These are phyloP conservation scores for Oncorhynchus keta DNA, from an alignment of 2,113 vertebrate species.

Conservation along the genomic window DNA sequence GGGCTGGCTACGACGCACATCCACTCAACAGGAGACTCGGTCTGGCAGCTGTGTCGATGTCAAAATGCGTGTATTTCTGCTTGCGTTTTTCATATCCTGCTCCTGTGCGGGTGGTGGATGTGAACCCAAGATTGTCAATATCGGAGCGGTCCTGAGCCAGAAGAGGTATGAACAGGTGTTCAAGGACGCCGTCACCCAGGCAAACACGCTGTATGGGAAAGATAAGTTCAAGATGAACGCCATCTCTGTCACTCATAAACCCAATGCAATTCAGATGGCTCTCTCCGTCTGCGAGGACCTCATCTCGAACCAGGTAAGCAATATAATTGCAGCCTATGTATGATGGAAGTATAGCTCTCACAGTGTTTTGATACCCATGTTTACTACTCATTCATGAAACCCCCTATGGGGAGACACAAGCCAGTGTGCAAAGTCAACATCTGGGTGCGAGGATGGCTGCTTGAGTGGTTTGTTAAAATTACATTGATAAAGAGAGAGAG, in stretches of 20 bases:
- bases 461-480: too few species aligned
- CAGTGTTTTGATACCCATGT: too few species aligned
- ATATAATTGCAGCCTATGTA: too few species aligned
- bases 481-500: too few species aligned
- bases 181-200: conserved; percentile 89
- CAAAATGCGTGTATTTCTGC: conserved; percentile 79
- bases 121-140: conserved; percentile 90
- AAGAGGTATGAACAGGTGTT: conserved; percentile 94
- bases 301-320: conserved; percentile 91
- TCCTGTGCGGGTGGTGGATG: conserved; percentile 87
- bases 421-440: too few species aligned
- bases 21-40: conserved; percentile 13
- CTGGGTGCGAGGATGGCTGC: too few species aligned
- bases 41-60: conserved; percentile 18
- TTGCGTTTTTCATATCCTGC: conserved; percentile 84
- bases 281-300: conserved; percentile 97
- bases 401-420: too few species aligned
- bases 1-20: not conserved
- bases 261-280: conserved; percentile 98
- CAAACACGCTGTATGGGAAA: conserved; percentile 87
- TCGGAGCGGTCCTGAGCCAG: conserved; percentile 94
- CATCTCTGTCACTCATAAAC: conserved; percentile 95
- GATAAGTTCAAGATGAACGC: conserved; percentile 96
- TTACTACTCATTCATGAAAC: too few species aligned
- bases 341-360: too few species aligned